Conservation (phyloP, 2,888 invertebrate genomes). For the Bellardia pandia region DNA sequence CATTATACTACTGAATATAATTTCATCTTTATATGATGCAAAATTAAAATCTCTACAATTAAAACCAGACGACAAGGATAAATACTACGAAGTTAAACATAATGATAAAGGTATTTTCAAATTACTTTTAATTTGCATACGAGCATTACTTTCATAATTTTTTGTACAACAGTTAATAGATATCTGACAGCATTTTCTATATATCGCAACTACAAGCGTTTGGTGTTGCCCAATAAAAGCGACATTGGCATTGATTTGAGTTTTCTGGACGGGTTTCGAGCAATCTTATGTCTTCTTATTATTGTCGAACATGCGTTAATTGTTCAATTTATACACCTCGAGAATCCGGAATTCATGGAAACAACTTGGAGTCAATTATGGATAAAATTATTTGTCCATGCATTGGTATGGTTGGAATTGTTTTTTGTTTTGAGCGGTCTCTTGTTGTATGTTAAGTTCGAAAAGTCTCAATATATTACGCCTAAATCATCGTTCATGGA, state of each 20-base stretch:
- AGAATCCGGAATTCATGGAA: conserved; percentile 35
- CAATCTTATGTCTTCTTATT: conserved; percentile 39
- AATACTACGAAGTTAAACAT: conserved; percentile 73
- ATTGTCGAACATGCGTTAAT: conserved; percentile 6
- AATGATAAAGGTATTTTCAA: conserved; percentile 60
- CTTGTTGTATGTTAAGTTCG: conserved; percentile 44
- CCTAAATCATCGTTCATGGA: conserved; percentile 21
- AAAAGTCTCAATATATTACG: conserved; percentile 44
- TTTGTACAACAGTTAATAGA: conserved; percentile 8
- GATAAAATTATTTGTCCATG: neutral
- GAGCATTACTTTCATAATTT: neutral
- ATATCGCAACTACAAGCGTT: conserved; percentile 52
- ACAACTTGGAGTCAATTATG: neutral
- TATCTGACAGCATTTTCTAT: conserved; percentile 48
- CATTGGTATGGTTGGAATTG: conserved; percentile 50
- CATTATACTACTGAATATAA: conserved; percentile 30
- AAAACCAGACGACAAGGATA: conserved; percentile 3
- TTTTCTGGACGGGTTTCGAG: conserved; percentile 56
- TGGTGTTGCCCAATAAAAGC: conserved; percentile 3
- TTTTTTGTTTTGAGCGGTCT: conserved; percentile 54
- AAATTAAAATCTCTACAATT: conserved; percentile 69
- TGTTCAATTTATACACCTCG: neutral
- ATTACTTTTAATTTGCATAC: too few species aligned
- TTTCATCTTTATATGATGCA: conserved; percentile 73
- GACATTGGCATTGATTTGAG: conserved; percentile 47